phyloP scores from a whole-genome alignment of 2,888 invertebrate genomes.

The Torymus tubicola region DNA sequence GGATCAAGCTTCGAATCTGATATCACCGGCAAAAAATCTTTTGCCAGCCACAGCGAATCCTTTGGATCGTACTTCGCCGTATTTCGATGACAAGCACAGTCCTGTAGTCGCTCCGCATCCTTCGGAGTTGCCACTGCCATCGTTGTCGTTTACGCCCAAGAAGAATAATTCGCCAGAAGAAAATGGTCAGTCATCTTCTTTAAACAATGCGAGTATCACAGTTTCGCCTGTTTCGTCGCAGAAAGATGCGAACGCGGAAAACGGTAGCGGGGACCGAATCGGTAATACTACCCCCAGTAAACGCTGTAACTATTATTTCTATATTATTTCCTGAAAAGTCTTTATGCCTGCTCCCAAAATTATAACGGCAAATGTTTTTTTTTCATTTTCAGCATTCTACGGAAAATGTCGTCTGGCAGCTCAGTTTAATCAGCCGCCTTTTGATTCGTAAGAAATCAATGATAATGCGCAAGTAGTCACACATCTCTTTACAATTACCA shows the following conservation, averaged over 20 bases:
- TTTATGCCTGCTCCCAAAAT: too few relatives aligned
- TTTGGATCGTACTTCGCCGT: slow-evolving; percentile 69
- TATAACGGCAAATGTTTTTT: background rate
- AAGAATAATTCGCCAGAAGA: slow-evolving; percentile 60
- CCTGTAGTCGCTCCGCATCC: slow-evolving; percentile 73
- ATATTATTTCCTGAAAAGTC: background rate
- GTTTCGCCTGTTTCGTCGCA: slow-evolving; percentile 46
- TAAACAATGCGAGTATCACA: slow-evolving; percentile 8
- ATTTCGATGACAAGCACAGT: slow-evolving; percentile 65
- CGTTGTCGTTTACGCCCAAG: slow-evolving; percentile 70
- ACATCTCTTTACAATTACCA: slow-evolving; percentile 18
- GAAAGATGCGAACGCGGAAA: slow-evolving; percentile 56
- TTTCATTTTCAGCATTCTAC: slow-evolving; percentile 66
- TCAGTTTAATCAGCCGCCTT: slow-evolving; percentile 74
- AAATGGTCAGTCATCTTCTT: slow-evolving; percentile 3
- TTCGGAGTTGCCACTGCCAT: slow-evolving; percentile 73
- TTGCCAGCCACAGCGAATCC: slow-evolving; percentile 73
- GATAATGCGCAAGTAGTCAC: slow-evolving; percentile 16
- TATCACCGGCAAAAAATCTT: slow-evolving; percentile 72
- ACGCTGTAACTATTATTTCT: slow-evolving; percentile 63
- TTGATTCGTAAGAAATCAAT: slow-evolving; percentile 64
- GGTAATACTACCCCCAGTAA: slow-evolving; percentile 69
- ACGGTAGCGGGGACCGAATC: slow-evolving; percentile 62
- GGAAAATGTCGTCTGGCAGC: slow-evolving; percentile 77
- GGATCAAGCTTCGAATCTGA: slow-evolving; percentile 64